These are phyloP conservation scores for Nycticorax nycticorax DNA, from an alignment of 2,113 vertebrate species.

Conservation along the genomic window DNA sequence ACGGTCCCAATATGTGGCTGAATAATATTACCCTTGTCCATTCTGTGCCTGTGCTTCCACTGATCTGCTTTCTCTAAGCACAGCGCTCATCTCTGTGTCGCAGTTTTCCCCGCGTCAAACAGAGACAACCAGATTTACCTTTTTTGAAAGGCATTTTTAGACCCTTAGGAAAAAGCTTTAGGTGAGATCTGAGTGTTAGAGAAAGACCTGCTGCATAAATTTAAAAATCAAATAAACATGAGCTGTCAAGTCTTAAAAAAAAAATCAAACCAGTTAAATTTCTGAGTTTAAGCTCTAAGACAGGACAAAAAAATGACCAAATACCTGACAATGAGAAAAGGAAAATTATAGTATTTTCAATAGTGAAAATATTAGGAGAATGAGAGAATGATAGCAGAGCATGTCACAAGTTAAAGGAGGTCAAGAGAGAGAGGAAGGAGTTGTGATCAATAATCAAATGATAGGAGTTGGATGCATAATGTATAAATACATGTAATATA, in stretches of 20 bases:
- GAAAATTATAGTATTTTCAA: not conserved
- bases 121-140: not conserved
- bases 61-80: not conserved
- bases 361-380: not conserved
- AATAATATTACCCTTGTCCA: not conserved
- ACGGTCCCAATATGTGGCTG: fast-evolving
- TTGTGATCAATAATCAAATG: not conserved
- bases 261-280: not conserved
- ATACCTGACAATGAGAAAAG: not conserved
- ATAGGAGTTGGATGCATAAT: not conserved
- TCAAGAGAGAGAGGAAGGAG: conserved; percentile 13
- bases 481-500: not conserved
- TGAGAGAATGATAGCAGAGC: not conserved
- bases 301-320: not conserved
- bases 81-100: not conserved
- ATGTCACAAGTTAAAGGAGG: not conserved
- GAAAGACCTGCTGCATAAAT: not conserved
- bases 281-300: not conserved
- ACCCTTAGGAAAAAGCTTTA: not conserved
- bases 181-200: not conserved
- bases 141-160: not conserved
- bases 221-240: not conserved
- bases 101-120: not conserved
- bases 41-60: not conserved
- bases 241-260: not conserved